phyloP scores from a whole-genome alignment of 2,797 vertebrate genomes.

The Mormyrus hasselquistii region DNA sequence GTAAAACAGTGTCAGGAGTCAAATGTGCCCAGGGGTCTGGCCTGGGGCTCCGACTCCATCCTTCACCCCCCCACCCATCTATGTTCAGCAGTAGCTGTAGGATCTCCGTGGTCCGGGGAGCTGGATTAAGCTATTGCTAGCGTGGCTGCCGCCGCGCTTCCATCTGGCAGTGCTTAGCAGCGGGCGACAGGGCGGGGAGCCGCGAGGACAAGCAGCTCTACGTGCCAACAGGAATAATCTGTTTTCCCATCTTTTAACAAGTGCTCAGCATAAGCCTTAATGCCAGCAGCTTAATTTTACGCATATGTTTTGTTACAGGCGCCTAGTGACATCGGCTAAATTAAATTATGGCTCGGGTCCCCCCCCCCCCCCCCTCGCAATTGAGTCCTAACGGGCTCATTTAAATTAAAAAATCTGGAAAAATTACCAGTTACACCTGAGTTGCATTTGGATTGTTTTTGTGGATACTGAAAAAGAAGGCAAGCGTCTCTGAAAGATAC shows the following conservation, averaged over 20 bases:
- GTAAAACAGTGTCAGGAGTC: not conserved
- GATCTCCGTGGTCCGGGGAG: not conserved
- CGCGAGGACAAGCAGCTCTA: not conserved
- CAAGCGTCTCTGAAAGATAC: not conserved
- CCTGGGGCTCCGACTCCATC: not conserved
- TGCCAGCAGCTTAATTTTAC: not conserved
- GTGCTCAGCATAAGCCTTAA: constrained; percentile 1
- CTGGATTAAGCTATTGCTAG: not conserved
- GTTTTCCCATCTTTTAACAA: not conserved
- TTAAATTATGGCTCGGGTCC: not conserved
- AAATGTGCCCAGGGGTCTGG: not conserved
- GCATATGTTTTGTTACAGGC: not conserved
- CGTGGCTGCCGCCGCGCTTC: not conserved
- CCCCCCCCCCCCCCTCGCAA: not conserved
- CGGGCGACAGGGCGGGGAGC: not conserved
- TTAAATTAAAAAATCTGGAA: not conserved
- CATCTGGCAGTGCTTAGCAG: not conserved
- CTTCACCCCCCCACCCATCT: not conserved
- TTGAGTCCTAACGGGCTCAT: not conserved
- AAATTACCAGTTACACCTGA: not conserved
- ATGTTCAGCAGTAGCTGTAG: not conserved
- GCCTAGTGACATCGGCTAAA: not conserved
- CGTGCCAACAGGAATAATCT: not conserved
- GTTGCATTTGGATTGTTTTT: not conserved
- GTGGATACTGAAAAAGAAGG: not conserved